phyloP scores from a whole-genome alignment of 1,140 invertebrate genomes.

The Drosophila truncata region DNA sequence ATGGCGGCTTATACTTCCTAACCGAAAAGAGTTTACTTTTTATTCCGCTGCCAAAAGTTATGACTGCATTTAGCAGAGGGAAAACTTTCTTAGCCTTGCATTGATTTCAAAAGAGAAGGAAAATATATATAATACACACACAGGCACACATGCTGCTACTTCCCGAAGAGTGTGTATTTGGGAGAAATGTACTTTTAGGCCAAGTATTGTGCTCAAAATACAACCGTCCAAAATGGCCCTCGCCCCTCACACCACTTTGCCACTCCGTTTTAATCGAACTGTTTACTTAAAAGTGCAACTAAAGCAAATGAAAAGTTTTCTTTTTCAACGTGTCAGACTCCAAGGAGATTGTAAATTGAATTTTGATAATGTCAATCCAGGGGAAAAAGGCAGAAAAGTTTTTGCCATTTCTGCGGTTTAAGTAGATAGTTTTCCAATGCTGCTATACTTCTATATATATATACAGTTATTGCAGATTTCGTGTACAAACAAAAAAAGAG shows the following conservation, averaged over 20 bases:
- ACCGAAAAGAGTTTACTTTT: slow-evolving; percentile 66
- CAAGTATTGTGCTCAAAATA: slow-evolving; percentile 64
- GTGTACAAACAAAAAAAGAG: slow-evolving; percentile 20
- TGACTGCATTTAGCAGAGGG: slow-evolving; percentile 78
- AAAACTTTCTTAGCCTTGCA: slow-evolving; percentile 76
- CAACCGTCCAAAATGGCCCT: neutral
- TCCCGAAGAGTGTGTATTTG: neutral
- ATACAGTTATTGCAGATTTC: slow-evolving; percentile 3
- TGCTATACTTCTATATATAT: neutral
- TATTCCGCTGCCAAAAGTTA: slow-evolving; percentile 78
- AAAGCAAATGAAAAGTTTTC: slow-evolving; percentile 79
- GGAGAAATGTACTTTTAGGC: slow-evolving; percentile 59
- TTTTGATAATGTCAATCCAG: slow-evolving; percentile 81
- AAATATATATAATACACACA: slow-evolving; percentile 56
- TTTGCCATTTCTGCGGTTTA: slow-evolving; percentile 63
- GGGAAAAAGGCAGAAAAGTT: slow-evolving; percentile 55
- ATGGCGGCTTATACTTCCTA: slow-evolving; percentile 78
- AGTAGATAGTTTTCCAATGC: slow-evolving; percentile 18
- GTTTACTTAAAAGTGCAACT: slow-evolving; percentile 83
- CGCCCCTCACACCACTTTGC: slow-evolving; percentile 17
- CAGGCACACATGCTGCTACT: slow-evolving; percentile 14
- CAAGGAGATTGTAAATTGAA: slow-evolving; percentile 76
- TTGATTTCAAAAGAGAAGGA: slow-evolving; percentile 73
- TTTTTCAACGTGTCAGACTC: slow-evolving; percentile 52
- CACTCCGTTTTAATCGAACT: slow-evolving; percentile 78